Evolutionary conservation across 64 coral and sea anemone species (phyloP).

Genomic region (Montipora sp.): DNA sequence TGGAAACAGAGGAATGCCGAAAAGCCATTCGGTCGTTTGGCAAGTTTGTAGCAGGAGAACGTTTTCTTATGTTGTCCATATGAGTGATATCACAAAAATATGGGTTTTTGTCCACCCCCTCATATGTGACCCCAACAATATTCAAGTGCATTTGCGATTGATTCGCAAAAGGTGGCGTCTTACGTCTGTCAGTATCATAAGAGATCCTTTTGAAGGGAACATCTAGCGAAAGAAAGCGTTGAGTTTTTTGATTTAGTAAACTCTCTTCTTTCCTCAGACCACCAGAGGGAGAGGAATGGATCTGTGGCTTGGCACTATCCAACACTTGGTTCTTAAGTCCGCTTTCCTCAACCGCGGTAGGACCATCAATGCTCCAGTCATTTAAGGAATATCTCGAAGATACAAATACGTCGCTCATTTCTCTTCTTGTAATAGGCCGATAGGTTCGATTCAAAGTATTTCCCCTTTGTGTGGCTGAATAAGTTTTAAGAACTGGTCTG

Average conservation of each 20-base stretch:
- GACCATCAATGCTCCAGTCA: not conserved
- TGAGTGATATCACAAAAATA: conserved; percentile 24
- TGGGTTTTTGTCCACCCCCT: conserved; percentile 17
- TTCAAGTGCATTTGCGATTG: not conserved
- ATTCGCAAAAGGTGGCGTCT: not conserved
- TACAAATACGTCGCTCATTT: not conserved
- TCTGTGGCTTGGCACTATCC: not conserved
- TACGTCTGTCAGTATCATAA: not conserved
- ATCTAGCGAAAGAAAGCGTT: not conserved
- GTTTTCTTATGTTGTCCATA: not conserved
- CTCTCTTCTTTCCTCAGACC: not conserved
- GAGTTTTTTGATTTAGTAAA: not conserved
- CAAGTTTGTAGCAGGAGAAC: not conserved
- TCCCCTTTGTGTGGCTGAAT: not conserved
- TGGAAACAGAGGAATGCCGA: conserved; percentile 36
- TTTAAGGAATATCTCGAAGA: not conserved
- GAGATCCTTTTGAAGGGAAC: not conserved
- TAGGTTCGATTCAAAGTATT: not conserved
- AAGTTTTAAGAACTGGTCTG: conserved; percentile 26
- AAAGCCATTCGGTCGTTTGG: not conserved
- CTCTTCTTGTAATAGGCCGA: not conserved
- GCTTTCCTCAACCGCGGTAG: not conserved
- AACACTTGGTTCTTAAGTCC: not conserved
- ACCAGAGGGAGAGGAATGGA: not conserved
- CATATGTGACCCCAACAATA: conserved; percentile 27